Evolutionary conservation across 2,888 invertebrate genomes (phyloP).

Genomic region (Ctenicera cuprea): DNA sequence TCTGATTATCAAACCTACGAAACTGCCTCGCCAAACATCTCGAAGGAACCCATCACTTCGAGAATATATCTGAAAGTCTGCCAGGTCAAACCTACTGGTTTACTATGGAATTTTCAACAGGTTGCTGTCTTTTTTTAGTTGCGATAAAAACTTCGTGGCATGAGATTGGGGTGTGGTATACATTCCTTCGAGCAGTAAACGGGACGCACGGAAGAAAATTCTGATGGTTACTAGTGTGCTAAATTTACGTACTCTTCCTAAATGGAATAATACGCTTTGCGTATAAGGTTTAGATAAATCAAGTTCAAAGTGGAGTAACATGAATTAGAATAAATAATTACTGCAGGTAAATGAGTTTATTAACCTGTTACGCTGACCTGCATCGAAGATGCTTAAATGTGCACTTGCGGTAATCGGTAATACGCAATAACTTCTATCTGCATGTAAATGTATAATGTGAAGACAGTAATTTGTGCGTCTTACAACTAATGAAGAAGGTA

Average conservation of each 20-base stretch:
- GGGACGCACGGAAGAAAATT: conserved; percentile 40
- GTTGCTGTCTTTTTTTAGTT: conserved; percentile 38
- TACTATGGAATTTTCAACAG: conserved; percentile 49
- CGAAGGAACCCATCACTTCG: conserved; percentile 10
- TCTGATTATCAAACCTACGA: background rate
- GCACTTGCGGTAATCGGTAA: conserved; percentile 23
- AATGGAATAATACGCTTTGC: background rate
- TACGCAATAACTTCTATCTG: background rate
- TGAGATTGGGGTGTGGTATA: conserved; percentile 52
- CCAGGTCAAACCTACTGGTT: conserved; percentile 43
- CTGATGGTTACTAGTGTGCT: conserved; percentile 13
- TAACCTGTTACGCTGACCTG: conserved; percentile 52
- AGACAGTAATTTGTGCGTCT: background rate
- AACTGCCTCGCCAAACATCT: background rate
- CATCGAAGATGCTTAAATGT: conserved; percentile 44
- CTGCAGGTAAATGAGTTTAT: conserved; percentile 45
- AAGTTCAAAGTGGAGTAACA: conserved; percentile 8
- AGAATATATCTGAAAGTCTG: conserved; percentile 40
- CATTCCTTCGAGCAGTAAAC: conserved; percentile 41
- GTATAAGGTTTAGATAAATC: background rate
- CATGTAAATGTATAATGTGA: background rate
- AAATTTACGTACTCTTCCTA: conserved; percentile 2
- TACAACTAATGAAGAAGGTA: too few species aligned
- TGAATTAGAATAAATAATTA: conserved; percentile 38
- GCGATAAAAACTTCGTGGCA: conserved; percentile 41